Base-by-base conservation (phyloP, 2,113 vertebrate genomes). In the Zonotrichia leucophrys region DNA sequence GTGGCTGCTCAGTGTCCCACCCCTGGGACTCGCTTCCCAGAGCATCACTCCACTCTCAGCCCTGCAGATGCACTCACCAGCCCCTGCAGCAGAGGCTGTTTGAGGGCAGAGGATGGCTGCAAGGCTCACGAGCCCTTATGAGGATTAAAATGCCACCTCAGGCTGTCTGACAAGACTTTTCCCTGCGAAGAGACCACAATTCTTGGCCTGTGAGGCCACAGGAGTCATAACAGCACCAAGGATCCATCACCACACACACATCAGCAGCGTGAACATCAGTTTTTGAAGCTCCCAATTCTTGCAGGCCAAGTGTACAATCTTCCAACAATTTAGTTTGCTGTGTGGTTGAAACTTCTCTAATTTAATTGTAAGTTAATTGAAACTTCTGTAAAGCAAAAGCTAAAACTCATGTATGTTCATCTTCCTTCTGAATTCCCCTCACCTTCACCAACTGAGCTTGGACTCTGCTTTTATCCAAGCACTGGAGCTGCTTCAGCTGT, bases 111-210 rank as follows among this genome's bases (percentile, higher is more conserved):
- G 62, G n/a, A 39, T 23, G 74, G 58, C 49, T 82, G 59, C 46
- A 82, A 86, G 37, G 21, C 69, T 75, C 39, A 10, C 2, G 7
- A 67, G 77, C 53, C 58, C 90, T 76, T 39, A 28, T 7, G 46
- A 89, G 77, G 93, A 92, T 76, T 91, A 91, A 91, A 95, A 91
- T 18, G 28, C 58, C 87, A 92, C 77, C 53, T 92, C 18, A 66
- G 81, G 78, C 74, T 82, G 39, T 11, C 2, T 81, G 3, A 60
- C 52, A 70, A 91, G 81, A 66, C 53, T 89, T 47, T 67, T 69
- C n/a, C 35, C 33, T 2, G 1, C 0, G 16, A 53, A 76, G 41
- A 14, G 14, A 58, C 20, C 12, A 11, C 82, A 76, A 37, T 15
- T 20, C 56, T 39, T 39, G 25, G 31, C 50, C 50, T 2, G 18